phyloP scores from a whole-genome alignment of 2,113 vertebrate species.

The Gasterosteus aculeatus region DNA sequence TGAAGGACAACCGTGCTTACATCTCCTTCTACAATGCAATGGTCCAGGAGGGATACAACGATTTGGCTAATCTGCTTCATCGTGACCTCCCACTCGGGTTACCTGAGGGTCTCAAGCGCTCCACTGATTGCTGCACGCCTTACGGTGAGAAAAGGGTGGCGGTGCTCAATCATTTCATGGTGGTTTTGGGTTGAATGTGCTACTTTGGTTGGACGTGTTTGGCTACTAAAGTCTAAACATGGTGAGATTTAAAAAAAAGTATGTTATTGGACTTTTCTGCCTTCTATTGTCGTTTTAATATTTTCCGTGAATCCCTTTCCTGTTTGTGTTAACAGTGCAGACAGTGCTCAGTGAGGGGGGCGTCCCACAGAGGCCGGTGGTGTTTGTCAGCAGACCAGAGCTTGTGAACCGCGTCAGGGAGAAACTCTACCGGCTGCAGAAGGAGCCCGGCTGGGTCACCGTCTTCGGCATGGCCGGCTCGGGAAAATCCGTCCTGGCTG shows the following conservation, averaged over 20 bases:
- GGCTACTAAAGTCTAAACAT: neutral
- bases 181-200: neutral
- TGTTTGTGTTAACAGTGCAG: conserved; percentile 80
- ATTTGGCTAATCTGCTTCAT: conserved; percentile 88
- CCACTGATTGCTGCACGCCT: conserved; percentile 78
- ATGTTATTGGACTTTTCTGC: neutral
- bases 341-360: conserved; percentile 90
- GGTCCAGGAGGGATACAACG: conserved; percentile 87
- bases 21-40: conserved; percentile 96
- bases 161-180: neutral
- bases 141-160: conserved; percentile 80
- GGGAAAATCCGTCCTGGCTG: conserved; percentile 95
- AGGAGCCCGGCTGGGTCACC: conserved; percentile 89
- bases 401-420: conserved; percentile 85
- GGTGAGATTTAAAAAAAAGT: neutral
- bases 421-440: conserved; percentile 82
- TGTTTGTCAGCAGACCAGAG: conserved; percentile 89
- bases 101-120: conserved; percentile 74
- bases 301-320: conserved; percentile 19
- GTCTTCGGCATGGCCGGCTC: conserved; percentile 97
- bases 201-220: neutral
- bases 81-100: conserved; percentile 78
- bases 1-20: conserved; percentile 89
- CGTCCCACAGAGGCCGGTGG: conserved; percentile 93
- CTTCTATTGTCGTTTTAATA: neutral